Percentiles rank a stretch among this genome's conserved stretches.
Evolutionary conservation across 1,140 invertebrate genomes (phyloP).

Genomic region (Leptinotarsa undecemlineata): DNA sequence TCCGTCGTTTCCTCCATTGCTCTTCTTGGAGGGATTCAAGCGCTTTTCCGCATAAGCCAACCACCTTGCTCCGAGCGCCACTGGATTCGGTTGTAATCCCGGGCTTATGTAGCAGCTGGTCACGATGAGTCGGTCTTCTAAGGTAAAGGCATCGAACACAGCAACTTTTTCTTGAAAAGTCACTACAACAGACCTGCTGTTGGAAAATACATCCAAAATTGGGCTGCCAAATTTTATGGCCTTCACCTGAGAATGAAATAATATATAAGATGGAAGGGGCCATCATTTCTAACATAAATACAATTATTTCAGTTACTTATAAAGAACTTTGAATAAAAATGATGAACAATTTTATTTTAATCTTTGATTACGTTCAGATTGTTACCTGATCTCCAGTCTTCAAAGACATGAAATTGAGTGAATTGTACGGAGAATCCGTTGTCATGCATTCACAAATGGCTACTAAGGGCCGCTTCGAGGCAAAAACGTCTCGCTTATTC

Average conservation of each 20-base stretch:
- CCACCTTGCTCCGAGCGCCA: conserved; percentile 84
- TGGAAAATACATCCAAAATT: conserved; percentile 84
- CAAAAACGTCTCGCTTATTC: conserved; percentile 64
- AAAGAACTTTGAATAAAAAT: no score
- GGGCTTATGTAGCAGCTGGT: conserved; percentile 89
- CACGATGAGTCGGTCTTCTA: conserved; percentile 84
- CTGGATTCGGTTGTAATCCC: conserved; percentile 83
- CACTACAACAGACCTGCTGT: conserved; percentile 80
- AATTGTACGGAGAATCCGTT: conserved; percentile 81
- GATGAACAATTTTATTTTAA: no score
- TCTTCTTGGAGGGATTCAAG: conserved; percentile 78
- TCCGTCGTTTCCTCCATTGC: conserved; percentile 82
- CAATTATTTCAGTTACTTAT: no score
- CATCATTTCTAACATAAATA: no score
- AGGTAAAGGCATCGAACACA: conserved; percentile 85
- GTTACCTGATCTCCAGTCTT: conserved; percentile 82
- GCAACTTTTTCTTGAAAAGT: conserved; percentile 89
- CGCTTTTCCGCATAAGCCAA: conserved; percentile 84
- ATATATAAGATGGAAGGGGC: no score
- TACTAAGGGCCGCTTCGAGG: conserved; percentile 80
- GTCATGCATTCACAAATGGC: conserved; percentile 84
- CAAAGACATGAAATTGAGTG: conserved; percentile 88
- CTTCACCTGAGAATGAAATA: conserved; percentile 63
- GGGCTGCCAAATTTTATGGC: conserved; percentile 91
- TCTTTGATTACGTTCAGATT: background rate